phyloP scores from a whole-genome alignment of 2,888 invertebrate species.

The Mythimna ferrago region DNA sequence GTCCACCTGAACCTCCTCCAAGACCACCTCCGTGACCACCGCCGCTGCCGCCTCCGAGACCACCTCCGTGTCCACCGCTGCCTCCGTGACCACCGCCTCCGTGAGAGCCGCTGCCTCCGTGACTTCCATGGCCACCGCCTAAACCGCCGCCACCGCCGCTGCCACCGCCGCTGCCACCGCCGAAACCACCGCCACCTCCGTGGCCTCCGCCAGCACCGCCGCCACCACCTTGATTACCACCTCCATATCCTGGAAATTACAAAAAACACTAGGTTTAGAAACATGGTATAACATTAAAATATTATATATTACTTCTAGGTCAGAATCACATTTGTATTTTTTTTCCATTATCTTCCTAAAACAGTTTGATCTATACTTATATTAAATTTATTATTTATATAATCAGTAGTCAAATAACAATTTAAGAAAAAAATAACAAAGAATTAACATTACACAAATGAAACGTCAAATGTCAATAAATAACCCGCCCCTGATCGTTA shows the following conservation, averaged over 20 bases:
- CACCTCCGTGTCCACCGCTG: conserved; percentile 25
- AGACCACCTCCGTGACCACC: conserved; percentile 32
- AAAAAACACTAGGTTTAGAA: conserved; percentile 1
- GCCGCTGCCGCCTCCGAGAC: conserved; percentile 34
- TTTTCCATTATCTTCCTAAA: too few relatives aligned
- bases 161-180: conserved; percentile 56
- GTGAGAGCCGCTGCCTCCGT: conserved; percentile 48
- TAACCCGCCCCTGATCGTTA: too few relatives aligned
- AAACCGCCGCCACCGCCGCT: conserved; percentile 48
- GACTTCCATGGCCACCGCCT: conserved; percentile 53
- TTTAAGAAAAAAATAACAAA: too few relatives aligned
- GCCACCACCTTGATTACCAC: conserved; percentile 53
- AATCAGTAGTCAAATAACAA: too few relatives aligned
- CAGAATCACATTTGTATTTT: too few relatives aligned
- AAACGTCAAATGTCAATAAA: too few relatives aligned
- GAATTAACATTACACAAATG: too few relatives aligned
- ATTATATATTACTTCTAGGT: too few relatives aligned
- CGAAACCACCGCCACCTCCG: too few relatives aligned
- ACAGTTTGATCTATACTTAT: too few relatives aligned
- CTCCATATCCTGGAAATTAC: conserved; percentile 41
- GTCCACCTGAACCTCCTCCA: conserved; percentile 22
- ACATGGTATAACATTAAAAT: neutral
- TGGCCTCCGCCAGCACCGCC: neutral
- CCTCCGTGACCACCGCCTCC: conserved; percentile 29
- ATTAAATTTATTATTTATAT: too few relatives aligned